phyloP scores from a whole-genome alignment of 2,888 invertebrate species.

The Tiphia femorata region DNA sequence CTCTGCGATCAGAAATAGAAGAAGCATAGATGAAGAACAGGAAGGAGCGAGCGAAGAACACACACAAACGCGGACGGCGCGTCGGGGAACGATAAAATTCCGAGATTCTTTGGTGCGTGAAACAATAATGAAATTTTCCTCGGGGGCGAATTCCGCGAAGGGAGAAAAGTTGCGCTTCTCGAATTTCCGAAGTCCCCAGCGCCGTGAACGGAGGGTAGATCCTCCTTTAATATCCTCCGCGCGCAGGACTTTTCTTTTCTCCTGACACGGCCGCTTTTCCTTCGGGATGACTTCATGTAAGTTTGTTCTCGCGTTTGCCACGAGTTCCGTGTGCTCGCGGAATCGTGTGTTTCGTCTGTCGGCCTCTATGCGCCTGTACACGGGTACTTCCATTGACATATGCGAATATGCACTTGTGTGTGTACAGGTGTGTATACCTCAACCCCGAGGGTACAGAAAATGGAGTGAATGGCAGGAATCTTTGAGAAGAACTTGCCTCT shows the following conservation, averaged over 20 bases:
- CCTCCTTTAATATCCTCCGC: conserved; percentile 13
- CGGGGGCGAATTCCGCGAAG: neutral
- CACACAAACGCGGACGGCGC: neutral
- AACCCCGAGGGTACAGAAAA: neutral
- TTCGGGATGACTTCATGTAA: conserved; percentile 49
- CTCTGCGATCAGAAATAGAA: conserved; percentile 63
- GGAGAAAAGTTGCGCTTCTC: conserved; percentile 5
- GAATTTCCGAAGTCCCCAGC: too few relatives aligned
- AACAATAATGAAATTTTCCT: conserved; percentile 24
- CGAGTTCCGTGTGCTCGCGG: too few relatives aligned
- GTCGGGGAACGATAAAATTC: neutral
- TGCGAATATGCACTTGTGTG: too few relatives aligned
- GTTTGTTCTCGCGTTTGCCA: conserved; percentile 37
- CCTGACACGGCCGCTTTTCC: conserved; percentile 18
- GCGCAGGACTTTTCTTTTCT: neutral
- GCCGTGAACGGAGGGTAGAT: conserved; percentile 6
- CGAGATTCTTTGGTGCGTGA: conserved; percentile 2
- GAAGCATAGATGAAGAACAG: too few relatives aligned
- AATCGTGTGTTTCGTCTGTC: too few relatives aligned
- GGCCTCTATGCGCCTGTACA: too few relatives aligned
- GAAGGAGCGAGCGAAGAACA: neutral
- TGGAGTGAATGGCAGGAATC: neutral
- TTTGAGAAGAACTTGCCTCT: too few relatives aligned
- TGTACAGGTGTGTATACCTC: too few relatives aligned
- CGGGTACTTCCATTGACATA: too few relatives aligned